Conservation (phyloP, 1,140 invertebrate species). For the Drosophila ficusphila region DNA sequence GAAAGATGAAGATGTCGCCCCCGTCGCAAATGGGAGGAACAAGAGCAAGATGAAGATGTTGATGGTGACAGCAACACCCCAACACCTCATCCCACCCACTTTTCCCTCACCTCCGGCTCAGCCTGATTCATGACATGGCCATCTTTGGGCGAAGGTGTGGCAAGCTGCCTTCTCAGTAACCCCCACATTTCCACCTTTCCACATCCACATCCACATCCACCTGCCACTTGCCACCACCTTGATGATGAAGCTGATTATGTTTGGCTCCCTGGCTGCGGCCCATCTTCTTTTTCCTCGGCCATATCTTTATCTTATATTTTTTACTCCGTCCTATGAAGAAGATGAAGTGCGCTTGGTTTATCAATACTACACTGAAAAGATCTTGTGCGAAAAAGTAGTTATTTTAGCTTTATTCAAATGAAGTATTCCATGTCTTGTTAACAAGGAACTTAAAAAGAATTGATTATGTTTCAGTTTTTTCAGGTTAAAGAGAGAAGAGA, state of each 20-base stretch:
- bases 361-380: slow-evolving; percentile 52
- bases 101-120: background rate
- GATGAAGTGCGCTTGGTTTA: slow-evolving; percentile 67
- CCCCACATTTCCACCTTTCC: background rate
- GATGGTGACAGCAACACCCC: slow-evolving; percentile 9
- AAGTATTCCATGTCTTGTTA: too few species aligned
- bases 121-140: slow-evolving; percentile 41
- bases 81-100: background rate
- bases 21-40: slow-evolving; percentile 31
- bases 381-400: too few species aligned
- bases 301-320: slow-evolving; percentile 32
- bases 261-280: slow-evolving; percentile 5
- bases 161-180: slow-evolving; percentile 22
- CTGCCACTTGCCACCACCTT: slow-evolving; percentile 13
- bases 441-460: too few species aligned
- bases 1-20: slow-evolving; percentile 76
- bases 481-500: too few species aligned
- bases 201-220: too few species aligned
- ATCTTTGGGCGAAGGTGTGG: slow-evolving; percentile 47
- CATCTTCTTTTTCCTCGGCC: slow-evolving; percentile 10
- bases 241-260: slow-evolving; percentile 77
- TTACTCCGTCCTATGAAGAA: slow-evolving; percentile 57
- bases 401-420: too few species aligned
- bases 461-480: too few species aligned
- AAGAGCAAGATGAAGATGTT: slow-evolving; percentile 38